Conservation (phyloP, 2,888 invertebrate species). For the Endotricha flammealis region DNA sequence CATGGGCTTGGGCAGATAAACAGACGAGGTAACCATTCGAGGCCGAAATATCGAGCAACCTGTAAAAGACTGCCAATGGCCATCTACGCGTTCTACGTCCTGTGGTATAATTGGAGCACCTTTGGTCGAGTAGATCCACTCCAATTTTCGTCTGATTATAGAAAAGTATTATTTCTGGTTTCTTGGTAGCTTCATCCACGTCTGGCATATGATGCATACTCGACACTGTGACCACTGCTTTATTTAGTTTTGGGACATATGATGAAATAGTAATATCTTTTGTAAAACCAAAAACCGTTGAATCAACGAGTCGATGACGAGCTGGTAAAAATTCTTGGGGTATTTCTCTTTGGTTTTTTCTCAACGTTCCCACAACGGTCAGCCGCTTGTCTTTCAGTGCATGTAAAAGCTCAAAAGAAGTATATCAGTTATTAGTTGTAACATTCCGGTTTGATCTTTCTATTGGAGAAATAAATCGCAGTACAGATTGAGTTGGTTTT, state of each 20-base stretch:
- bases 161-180: slow-evolving; percentile 15
- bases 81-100: slow-evolving; percentile 13
- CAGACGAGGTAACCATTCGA: slow-evolving; percentile 16
- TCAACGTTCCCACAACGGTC: slow-evolving; percentile 15
- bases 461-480: slow-evolving; percentile 15
- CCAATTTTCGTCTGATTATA: slow-evolving; percentile 16
- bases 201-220: slow-evolving; percentile 12
- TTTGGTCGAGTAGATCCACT: slow-evolving; percentile 16
- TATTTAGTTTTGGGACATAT: slow-evolving; percentile 15
- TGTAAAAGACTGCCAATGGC: slow-evolving; percentile 16
- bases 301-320: slow-evolving; percentile 9
- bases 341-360: slow-evolving; percentile 18
- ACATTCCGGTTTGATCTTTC: slow-evolving; percentile 16
- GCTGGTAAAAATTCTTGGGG: slow-evolving; percentile 14
- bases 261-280: slow-evolving; percentile 15
- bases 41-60: slow-evolving; percentile 15
- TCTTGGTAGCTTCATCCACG: slow-evolving; percentile 12
- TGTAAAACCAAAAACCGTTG: slow-evolving; percentile 21
- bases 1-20: slow-evolving; percentile 12
- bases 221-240: slow-evolving; percentile 13
- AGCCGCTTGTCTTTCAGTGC: slow-evolving; percentile 8
- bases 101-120: slow-evolving; percentile 13
- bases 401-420: slow-evolving; percentile 14
- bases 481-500: slow-evolving; percentile 17
- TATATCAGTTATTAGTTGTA: slow-evolving; percentile 18